Evolutionary conservation across 2,113 vertebrate genomes (phyloP), one percentile per base, ranked within the genome.

Genomic region (Melanotaenia duboulayi): DNA sequence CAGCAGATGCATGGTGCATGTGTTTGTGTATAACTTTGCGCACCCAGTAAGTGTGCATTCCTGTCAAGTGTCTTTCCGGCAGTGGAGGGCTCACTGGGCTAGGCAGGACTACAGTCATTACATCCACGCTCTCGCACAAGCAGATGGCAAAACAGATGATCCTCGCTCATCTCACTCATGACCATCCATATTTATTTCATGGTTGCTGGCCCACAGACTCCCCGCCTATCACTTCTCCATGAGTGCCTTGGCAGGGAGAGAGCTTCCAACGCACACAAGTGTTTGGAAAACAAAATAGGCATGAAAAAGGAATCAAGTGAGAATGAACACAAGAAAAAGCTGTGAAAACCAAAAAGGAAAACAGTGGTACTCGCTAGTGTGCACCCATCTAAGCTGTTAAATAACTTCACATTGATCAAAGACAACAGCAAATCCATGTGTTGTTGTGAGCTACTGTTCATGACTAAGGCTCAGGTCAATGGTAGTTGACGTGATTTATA

Each of bases 101-200:
- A 87, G 87, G 86, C 86, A 89, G 81, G 86, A 92, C 87, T 85
- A 87, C 85, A 90, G 86, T 88, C 87, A 87, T 90, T 92, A 88
- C 88, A 92, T 87, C 81, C 87, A 87, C 89, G 76, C 84, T 87
- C 83, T 89, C 78, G 72, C 88, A 79, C 86, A 91, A 92, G 87
- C 94, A 95, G 93, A 94, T 95, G 94, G 94, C 91, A 83, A 91
- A 93, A 87, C 93, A 95, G 93, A 94, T 94, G 93, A 95, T 94
- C 91, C 86, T 87, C 86, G 85, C 92, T 92, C 92, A 89, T 92
- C 90, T 91, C 89, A 88, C 91, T 93, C 92, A 93, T 93, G 87
- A 92, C 90, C 90, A 87, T 92, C 92, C 92, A 92, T 94, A 94
- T 95, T 95, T 95, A 94, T 94, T 94, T 95, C 92, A 93, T 90